A percentile compares a stretch with the other conserved stretches of the same genome.
Evolutionary conservation across 2,113 vertebrate species (phyloP).

Genomic region (Scopus umbretta): DNA sequence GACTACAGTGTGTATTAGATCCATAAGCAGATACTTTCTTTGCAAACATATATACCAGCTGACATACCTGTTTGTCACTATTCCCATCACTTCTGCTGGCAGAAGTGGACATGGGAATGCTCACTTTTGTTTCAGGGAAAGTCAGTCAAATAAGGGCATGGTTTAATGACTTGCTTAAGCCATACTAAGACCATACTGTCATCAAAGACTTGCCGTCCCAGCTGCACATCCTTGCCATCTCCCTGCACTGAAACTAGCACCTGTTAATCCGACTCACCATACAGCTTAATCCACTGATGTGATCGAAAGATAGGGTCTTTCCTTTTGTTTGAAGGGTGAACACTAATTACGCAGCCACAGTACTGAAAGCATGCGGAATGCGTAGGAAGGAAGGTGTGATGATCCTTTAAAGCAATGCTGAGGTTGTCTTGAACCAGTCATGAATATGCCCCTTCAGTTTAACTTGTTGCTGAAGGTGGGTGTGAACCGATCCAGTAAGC

Average conservation of each 20-base stretch:
- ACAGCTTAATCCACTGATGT: background rate
- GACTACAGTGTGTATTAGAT: background rate
- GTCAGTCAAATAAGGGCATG: background rate
- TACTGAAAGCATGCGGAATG: background rate
- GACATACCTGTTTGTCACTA: background rate
- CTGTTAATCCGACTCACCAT: background rate
- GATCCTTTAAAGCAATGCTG: background rate
- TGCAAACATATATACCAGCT: background rate
- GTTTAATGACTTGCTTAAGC: background rate
- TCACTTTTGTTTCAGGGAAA: background rate
- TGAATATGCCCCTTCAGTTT: background rate
- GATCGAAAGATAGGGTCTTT: background rate
- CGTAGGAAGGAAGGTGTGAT: accelerated
- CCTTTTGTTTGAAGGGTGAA: background rate
- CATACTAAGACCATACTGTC: background rate
- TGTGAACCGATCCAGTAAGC: background rate
- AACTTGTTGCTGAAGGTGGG: background rate
- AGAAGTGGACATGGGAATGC: background rate
- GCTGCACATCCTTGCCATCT: background rate
- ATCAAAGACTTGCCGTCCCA: background rate
- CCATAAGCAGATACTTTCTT: background rate
- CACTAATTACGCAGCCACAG: background rate
- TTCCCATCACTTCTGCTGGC: background rate
- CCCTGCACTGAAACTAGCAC: background rate
- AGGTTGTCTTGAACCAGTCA: background rate